A percentile compares a stretch with the other conserved stretches of the same genome.
Conservation (phyloP, 92 coral and sea anemone genomes). For the Epizoanthus rinbou region DNA sequence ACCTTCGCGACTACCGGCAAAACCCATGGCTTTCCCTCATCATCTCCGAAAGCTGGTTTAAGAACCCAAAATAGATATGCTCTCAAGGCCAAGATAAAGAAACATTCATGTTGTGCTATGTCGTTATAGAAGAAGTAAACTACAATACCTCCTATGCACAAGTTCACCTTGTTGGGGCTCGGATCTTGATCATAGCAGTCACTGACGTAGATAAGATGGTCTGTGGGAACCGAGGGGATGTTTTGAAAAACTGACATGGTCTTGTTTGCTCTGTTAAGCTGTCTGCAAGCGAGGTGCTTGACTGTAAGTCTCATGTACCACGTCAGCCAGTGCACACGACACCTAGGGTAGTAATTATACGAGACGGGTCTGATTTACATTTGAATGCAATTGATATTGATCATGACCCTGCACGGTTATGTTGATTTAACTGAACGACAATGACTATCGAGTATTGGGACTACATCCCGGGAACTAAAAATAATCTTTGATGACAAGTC, state of each 20-base stretch:
- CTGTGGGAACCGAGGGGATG: slow-evolving; percentile 78
- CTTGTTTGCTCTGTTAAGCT: slow-evolving; percentile 19
- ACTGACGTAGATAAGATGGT: slow-evolving; percentile 76
- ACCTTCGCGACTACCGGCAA: slow-evolving; percentile 84
- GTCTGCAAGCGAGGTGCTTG: too few species aligned
- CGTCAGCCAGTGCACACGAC: too few species aligned
- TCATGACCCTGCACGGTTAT: too few species aligned
- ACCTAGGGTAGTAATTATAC: too few species aligned
- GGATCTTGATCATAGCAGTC: slow-evolving; percentile 63
- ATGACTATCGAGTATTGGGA: too few species aligned
- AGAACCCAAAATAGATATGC: background rate
- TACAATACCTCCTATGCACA: slow-evolving; percentile 82
- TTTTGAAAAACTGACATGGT: slow-evolving; percentile 80
- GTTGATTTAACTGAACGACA: too few species aligned
- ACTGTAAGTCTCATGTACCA: too few species aligned
- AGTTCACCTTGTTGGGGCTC: slow-evolving; percentile 78
- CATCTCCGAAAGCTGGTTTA: slow-evolving; percentile 73
- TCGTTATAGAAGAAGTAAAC: background rate
- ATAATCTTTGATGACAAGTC: too few species aligned
- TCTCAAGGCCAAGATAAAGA: background rate
- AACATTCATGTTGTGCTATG: background rate
- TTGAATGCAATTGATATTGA: too few species aligned
- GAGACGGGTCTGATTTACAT: too few species aligned
- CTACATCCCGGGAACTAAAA: too few species aligned
- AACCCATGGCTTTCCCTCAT: slow-evolving; percentile 94